Base-by-base conservation (phyloP, 1,140 invertebrate species). In the Brachionus calyciflorus region DNA sequence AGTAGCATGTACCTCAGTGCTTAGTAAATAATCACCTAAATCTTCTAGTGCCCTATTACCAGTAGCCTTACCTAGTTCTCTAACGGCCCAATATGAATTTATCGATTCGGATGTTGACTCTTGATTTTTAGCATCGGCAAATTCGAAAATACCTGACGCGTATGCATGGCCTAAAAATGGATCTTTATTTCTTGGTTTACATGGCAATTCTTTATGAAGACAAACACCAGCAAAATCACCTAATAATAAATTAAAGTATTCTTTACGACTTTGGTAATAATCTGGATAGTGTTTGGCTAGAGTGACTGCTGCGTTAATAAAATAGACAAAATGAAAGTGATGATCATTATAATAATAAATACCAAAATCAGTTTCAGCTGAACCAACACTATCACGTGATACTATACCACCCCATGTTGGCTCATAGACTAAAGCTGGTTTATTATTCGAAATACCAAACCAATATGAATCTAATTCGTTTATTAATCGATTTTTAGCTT, bases 311-410 rank as follows among this genome's bases (percentile, higher is more conserved):
- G 65, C 46, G 6, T 70, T 28, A 28, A 70, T 46, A 70, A 70
- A 70, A 51, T 70, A 70, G 1, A 44, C 65, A 49, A 30, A 70
- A 28, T 70, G 65, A 70, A 49, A 70, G 33, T 70, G 65, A 70
- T 70, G 65, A 70, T 70, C 65, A 70, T 70, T 70, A n/a, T 70
- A 70, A 46, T 70, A 70, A 14, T 49, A 70, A 51, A 49, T 70
- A 10, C 65, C 65, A 70, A 70, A 70, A 19, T 70, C 65, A 19
- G 46, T 28, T 70, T 49, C 28, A 14, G 26, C 24, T 37, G 44
- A 49, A 1, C 28, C 28, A 33, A 70, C 46, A 49, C 26, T 49
- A 33, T 30, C 0, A 44, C 10, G 41, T 51, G 44, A 70, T n/a
- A 70, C 46, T 49, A 49, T 51, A 51, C 28, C 46, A 19, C 28